Evolutionary conservation across 2,113 vertebrate genomes (phyloP), one percentile per base, ranked within the genome.

Genomic region (Polypterus senegalus): DNA sequence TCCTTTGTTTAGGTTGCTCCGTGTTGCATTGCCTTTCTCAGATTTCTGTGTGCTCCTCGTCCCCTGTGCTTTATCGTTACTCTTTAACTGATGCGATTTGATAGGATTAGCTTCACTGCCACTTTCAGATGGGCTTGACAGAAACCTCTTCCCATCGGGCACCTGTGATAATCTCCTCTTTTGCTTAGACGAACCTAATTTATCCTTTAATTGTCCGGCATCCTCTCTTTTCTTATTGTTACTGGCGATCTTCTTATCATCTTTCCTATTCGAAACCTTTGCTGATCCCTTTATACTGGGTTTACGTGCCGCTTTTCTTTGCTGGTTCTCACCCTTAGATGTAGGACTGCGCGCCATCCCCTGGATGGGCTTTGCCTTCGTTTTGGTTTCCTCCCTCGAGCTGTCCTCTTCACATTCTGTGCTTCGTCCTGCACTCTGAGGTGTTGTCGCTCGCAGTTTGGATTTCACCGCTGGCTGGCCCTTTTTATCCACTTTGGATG

Each of bases 371-470:
- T 57, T 72, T 71, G n/a, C 55, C 46, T 46, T 48, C 6, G 49
- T n/a, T 70, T 64, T 43, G 47, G 46, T 66, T 70, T 82, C 56
- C 63, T 65, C 48, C 76, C 77, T 7, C 49, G 62, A 60, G 61
- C 63, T 55, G 4, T 59, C 5, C 27, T 27, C 27, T 2, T 27
- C 27, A 27, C 27, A 27, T 27, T 27, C 27, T 27, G 27, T 27
- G 27, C 27, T 27, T 27, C 27, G 27, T 27, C 27, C 27, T 27
- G 27, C 27, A 27, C 27, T 27, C 27, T 27, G 27, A 27, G 27
- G 27, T 27, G 27, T 27, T 27, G 27, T 27, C 27, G 27, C 27
- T 27, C 27, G 27, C 27, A 27, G 27, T 27, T 27, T 27, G 27
- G 27, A 27, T 27, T 27, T 27, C 27, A 27, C 27, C 27, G 27